Conservation (phyloP, 2,113 vertebrate genomes). For the Colossoma macropomum region DNA sequence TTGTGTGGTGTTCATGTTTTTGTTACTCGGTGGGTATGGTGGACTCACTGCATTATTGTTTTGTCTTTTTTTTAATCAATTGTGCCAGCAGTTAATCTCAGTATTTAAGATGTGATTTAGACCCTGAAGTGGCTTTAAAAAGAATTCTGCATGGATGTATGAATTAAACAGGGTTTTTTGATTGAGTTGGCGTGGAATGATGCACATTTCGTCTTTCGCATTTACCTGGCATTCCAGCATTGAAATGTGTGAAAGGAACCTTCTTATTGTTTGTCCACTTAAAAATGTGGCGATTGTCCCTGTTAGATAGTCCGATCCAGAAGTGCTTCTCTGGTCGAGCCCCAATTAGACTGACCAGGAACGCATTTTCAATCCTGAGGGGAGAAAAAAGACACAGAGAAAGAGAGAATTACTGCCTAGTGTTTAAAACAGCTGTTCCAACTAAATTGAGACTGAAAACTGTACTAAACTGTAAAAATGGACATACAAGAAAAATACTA, state of each 20-base stretch:
- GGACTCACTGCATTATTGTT: no score
- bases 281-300: slow-evolving; percentile 79
- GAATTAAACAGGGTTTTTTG: no score
- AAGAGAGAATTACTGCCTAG: not conserved
- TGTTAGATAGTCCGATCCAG: slow-evolving; percentile 91
- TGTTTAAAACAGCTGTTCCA: not conserved
- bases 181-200: no score
- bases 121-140: no score
- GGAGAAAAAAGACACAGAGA: not conserved
- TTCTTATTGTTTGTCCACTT: slow-evolving; percentile 78
- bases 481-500: no score
- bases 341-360: slow-evolving; percentile 89
- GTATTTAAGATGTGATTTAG: no score
- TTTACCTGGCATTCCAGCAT: slow-evolving; percentile 85
- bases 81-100: no score
- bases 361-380: slow-evolving; percentile 90
- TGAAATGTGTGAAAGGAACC: slow-evolving; percentile 90
- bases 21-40: no score
- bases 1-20: no score
- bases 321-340: slow-evolving; percentile 87
- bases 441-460: not conserved
- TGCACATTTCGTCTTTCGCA: not conserved
- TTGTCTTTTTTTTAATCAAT: no score
- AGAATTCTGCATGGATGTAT: no score
- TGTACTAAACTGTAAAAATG: not conserved